Base-by-base conservation (phyloP, 2,797 vertebrate species). In the Diglossa cyanea region DNA sequence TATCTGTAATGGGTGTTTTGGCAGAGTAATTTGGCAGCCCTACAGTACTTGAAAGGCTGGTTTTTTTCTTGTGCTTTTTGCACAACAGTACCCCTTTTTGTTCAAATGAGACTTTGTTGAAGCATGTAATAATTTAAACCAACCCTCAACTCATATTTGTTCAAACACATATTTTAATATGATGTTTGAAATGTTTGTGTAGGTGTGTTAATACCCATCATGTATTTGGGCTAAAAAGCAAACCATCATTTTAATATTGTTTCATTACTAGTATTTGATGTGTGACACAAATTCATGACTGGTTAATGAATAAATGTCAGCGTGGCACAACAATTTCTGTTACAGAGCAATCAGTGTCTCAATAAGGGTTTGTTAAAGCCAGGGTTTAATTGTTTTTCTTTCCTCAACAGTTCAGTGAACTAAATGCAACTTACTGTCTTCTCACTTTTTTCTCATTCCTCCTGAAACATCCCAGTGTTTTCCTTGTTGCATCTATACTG, bases 301-400 rank as follows among this genome's bases (percentile, higher is more conserved):
- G 17, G 71, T 77, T 93, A 93, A 95, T 87, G 58, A 92, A 91
- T 76, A 95, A 96, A 82, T 58, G 42, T 75, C 91, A 90, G 80
- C 3, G 0, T 57, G 86, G 77, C 61, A 82, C 84, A 89, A 90
- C 88, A 90, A 81, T 35, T 67, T 81, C 91, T 90, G 81, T 88
- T 96, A 88, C 50, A 83, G 86, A 94, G 45, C 72, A 88, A 79
- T 90, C 78, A 91, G 66, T 45, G 40, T 89, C 92, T 97, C 92
- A 93, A 82, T 83, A 95, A 95, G 63, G 65, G 66, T 96, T 94
- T 93, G 75, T 88, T 96, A 95, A 94, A 88, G 51, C 67, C 51
- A n/a, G 50, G 35, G 31, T 66, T 96, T 91, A 94, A 90, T 88
- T 76, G 71, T 88, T 88, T 92, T 88, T 89, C 65, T 37, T 93